Conservation (phyloP, 2,888 invertebrate genomes). For the Diabrotica balteata region DNA sequence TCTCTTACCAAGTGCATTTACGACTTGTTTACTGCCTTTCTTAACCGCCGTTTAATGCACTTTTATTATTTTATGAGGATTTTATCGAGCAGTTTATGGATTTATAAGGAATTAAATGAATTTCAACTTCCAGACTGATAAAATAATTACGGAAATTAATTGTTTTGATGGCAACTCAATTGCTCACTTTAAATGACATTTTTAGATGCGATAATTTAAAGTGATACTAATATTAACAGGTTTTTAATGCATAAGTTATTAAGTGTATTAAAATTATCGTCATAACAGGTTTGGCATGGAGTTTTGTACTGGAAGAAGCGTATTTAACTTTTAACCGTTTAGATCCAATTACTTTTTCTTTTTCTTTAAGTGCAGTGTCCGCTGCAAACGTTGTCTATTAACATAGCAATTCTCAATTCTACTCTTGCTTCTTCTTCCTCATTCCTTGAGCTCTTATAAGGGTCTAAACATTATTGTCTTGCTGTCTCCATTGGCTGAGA, state of each 20-base stretch:
- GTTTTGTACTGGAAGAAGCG: too few relatives aligned
- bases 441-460: too few relatives aligned
- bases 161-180: constrained; percentile 2
- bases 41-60: background rate
- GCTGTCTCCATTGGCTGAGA: too few relatives aligned
- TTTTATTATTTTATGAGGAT: constrained; percentile 9
- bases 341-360: background rate
- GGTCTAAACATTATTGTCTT: too few relatives aligned
- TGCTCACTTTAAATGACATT: background rate
- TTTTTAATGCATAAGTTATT: too few relatives aligned
- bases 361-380: background rate
- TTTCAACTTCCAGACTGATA: constrained; percentile 2
- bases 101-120: constrained; percentile 1
- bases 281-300: too few relatives aligned
- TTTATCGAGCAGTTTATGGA: background rate
- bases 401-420: background rate
- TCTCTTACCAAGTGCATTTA: background rate
- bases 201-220: too few relatives aligned
- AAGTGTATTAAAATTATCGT: too few relatives aligned
- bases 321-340: too few relatives aligned
- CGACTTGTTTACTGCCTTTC: background rate
- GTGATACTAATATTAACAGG: too few relatives aligned
- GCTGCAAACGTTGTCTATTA: background rate
- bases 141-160: background rate
- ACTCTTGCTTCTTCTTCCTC: background rate